Conservation (phyloP, 2,797 vertebrate species). For the Calcarius lapponicus region DNA sequence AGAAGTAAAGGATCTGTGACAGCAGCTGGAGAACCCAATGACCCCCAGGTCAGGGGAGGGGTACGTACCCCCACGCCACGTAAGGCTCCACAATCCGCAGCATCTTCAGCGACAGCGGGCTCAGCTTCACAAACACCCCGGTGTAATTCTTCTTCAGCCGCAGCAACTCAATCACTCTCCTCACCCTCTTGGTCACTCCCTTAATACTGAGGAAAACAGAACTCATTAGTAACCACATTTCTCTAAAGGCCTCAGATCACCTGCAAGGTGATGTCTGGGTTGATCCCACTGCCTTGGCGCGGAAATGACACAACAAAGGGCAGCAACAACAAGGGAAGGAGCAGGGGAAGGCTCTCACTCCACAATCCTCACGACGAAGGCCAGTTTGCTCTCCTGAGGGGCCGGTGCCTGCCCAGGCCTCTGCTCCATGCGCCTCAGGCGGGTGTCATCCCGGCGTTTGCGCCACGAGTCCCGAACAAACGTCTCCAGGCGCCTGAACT, state of each 20-base stretch:
- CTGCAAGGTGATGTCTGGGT: accelerated
- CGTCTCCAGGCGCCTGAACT: constrained; percentile 89
- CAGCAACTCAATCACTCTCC: constrained; percentile 80
- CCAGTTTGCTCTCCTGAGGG: constrained; percentile 82
- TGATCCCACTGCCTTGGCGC: background rate
- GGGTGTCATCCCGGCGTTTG: constrained; percentile 78
- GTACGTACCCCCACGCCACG: constrained; percentile 91
- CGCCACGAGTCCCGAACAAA: constrained; percentile 84
- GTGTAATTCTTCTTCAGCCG: constrained; percentile 87
- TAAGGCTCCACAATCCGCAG: constrained; percentile 89
- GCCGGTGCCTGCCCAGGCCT: constrained; percentile 71
- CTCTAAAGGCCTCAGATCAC: background rate
- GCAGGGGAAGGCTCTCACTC: constrained; percentile 76
- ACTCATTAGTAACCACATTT: accelerated
- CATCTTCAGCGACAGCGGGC: constrained; percentile 79
- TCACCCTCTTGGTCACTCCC: constrained; percentile 84
- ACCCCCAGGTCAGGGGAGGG: accelerated
- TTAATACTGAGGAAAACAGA: constrained; percentile 77
- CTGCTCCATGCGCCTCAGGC: constrained; percentile 76
- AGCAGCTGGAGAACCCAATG: background rate
- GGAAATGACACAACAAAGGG: background rate
- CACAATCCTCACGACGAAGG: constrained; percentile 85
- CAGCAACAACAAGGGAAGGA: background rate
- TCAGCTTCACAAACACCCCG: constrained; percentile 86
- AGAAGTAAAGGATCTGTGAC: background rate